A percentile compares a stretch with the other conserved stretches of the same genome.
Evolutionary conservation across 2,797 vertebrate species (phyloP).

Genomic region (Orientallactaga sibirica): DNA sequence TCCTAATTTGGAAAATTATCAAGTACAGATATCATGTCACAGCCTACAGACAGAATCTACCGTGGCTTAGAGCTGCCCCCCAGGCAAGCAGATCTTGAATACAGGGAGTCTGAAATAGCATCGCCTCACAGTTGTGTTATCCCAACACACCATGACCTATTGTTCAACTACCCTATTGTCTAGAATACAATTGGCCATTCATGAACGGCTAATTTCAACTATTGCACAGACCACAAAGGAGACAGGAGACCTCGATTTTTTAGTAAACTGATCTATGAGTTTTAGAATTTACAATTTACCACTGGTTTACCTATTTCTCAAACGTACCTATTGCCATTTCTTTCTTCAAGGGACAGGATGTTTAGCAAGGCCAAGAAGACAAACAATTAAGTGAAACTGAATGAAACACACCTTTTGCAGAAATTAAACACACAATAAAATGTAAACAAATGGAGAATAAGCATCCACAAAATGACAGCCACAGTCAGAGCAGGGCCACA

Average conservation of each 20-base stretch:
- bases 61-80: neutral
- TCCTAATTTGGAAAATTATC: fast-evolving
- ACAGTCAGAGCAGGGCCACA: neutral
- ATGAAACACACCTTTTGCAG: conserved; percentile 26
- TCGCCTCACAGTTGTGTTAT: neutral
- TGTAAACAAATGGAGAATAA: neutral
- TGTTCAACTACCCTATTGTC: conserved; percentile 60
- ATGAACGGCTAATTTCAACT: conserved; percentile 51
- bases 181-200: conserved; percentile 68
- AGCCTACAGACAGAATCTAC: neutral
- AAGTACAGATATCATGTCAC: neutral
- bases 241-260: neutral
- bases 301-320: neutral
- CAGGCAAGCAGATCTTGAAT: neutral
- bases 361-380: neutral
- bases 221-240: neutral
- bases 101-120: conserved; percentile 24
- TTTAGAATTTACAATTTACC: neutral
- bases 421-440: conserved; percentile 9
- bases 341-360: neutral
- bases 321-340: neutral
- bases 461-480: neutral
- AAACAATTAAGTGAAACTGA: neutral
- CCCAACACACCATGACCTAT: conserved; percentile 34
- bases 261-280: neutral